These are phyloP conservation scores for Euwallacea similis DNA, from an alignment of 1,140 invertebrate species.

Conservation along the genomic window DNA sequence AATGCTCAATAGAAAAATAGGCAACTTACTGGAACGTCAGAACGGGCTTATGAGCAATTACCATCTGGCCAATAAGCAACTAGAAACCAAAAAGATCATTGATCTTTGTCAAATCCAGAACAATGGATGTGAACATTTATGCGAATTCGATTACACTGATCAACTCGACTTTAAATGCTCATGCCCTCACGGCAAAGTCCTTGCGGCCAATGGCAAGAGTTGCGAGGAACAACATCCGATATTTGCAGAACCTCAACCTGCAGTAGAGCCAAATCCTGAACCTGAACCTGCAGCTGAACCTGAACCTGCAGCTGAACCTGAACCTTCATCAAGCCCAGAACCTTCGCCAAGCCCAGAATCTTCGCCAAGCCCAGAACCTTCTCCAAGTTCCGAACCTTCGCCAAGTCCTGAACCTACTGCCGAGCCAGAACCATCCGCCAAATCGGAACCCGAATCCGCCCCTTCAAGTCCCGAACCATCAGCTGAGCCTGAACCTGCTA, in stretches of 20 bases:
- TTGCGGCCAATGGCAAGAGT: constrained; percentile 56
- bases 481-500: constrained; percentile 46
- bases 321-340: constrained; percentile 41
- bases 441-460: constrained; percentile 51
- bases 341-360: constrained; percentile 47
- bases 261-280: constrained; percentile 43
- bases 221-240: constrained; percentile 51
- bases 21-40: constrained; percentile 56
- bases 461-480: constrained; percentile 46
- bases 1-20: constrained; percentile 56
- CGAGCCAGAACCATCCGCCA: constrained; percentile 49
- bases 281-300: constrained; percentile 44
- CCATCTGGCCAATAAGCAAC: constrained; percentile 57
- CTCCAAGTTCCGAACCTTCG: constrained; percentile 41
- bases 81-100: constrained; percentile 57
- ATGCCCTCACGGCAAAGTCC: constrained; percentile 63
- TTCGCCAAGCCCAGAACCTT: constrained; percentile 47
- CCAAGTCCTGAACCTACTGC: constrained; percentile 51
- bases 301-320: constrained; percentile 51
- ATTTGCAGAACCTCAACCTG: constrained; percentile 44
- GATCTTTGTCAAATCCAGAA: constrained; percentile 77
- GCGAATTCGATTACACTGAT: constrained; percentile 68
- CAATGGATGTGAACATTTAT: constrained; percentile 74
- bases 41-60: constrained; percentile 60
- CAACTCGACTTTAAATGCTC: constrained; percentile 66